Conservation (phyloP, 1,140 invertebrate genomes). For the Branchinecta lynchi region DNA sequence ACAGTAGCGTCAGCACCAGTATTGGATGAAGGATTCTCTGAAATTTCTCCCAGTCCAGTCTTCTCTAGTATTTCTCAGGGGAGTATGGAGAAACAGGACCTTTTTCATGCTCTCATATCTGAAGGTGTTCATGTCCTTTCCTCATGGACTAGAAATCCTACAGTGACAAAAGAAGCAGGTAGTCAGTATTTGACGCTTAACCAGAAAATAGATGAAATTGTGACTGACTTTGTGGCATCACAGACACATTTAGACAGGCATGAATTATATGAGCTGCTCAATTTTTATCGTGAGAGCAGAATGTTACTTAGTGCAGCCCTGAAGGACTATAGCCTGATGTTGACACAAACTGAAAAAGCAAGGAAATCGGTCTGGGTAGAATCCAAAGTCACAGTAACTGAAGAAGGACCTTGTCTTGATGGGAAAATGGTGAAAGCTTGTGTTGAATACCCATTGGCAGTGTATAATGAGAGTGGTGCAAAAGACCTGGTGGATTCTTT, state of each 20-base stretch:
- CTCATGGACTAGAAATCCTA: neutral
- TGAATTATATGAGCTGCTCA: neutral
- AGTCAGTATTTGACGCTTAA: neutral
- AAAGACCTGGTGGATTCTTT: neutral
- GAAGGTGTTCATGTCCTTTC: neutral
- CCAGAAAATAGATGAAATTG: neutral
- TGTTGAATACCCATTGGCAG: neutral
- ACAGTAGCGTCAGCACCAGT: neutral
- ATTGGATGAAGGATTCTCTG: constrained; percentile 3
- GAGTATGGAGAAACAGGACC: neutral
- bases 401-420: neutral
- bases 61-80: neutral
- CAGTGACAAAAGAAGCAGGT: neutral
- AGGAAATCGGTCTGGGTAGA: neutral
- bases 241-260: neutral
- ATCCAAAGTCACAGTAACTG: neutral
- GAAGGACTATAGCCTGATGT: neutral
- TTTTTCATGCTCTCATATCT: neutral
- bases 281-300: neutral
- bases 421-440: neutral
- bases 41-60: neutral
- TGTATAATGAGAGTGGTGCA: neutral
- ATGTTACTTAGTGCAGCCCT: neutral
- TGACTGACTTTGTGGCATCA: neutral
- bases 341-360: neutral